These are phyloP conservation scores for Podarcis siculus DNA, from an alignment of 2,797 vertebrate genomes.

Conservation along the genomic window DNA sequence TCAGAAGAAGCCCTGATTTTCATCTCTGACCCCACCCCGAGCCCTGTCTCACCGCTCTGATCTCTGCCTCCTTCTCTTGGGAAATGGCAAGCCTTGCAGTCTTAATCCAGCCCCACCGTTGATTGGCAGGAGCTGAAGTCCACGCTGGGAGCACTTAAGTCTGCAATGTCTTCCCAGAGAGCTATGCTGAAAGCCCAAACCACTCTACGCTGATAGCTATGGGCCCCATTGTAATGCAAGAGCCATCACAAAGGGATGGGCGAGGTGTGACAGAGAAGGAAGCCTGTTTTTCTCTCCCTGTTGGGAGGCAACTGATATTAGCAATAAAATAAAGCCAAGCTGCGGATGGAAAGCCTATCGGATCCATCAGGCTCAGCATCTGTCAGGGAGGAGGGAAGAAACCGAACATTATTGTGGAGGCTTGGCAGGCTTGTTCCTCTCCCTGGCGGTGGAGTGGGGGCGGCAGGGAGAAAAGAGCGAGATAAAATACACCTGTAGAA, in stretches of 20 bases:
- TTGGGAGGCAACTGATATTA: neutral
- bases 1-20: neutral
- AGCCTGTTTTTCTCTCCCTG: conserved; percentile 20
- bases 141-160: neutral
- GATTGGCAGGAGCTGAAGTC: neutral
- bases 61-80: no score
- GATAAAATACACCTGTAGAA: conserved; percentile 8
- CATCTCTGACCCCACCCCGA: neutral
- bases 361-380: conserved; percentile 59
- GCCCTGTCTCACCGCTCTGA: no score
- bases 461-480: neutral
- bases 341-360: conserved; percentile 32
- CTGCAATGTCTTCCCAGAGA: neutral
- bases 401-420: conserved; percentile 29
- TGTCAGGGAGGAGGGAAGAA: conserved; percentile 7
- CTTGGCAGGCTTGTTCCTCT: neutral
- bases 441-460: neutral
- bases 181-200: neutral
- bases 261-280: conserved; percentile 1
- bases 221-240: conserved; percentile 15
- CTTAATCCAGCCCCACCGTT: neutral
- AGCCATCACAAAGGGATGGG: conserved; percentile 42
- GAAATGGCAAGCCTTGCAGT: neutral
- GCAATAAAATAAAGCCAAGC: neutral
- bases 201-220: conserved; percentile 3